Percentiles rank a stretch among this genome's conserved stretches.
These are phyloP conservation scores for Bradynema listronoti DNA, from an alignment of 1,140 invertebrate species.

Conservation along the genomic window DNA sequence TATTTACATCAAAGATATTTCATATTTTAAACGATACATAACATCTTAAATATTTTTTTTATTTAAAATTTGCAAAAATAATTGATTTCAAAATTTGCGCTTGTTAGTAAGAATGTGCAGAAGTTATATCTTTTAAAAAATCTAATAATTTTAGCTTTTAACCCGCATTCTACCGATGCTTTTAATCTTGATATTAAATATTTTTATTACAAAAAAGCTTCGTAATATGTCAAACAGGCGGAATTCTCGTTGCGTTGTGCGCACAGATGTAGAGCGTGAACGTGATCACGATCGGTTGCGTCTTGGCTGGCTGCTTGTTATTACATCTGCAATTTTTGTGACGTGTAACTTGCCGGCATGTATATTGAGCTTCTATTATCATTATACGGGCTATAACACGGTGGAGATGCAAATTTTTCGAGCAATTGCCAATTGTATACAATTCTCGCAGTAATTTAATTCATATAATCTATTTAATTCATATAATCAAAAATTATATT, in stretches of 20 bases:
- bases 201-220: conserved; percentile 41
- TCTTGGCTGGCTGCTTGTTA: conserved; percentile 44
- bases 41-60: no score
- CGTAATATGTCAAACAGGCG: conserved; percentile 32
- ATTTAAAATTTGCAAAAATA: no score
- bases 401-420: conserved; percentile 49
- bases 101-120: background rate
- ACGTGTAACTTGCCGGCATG: conserved; percentile 48
- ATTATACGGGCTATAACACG: conserved; percentile 17
- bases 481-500: no score
- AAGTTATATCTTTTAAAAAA: background rate
- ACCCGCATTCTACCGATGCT: conserved; percentile 48
- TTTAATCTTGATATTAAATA: conserved; percentile 43
- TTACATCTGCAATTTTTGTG: conserved; percentile 52
- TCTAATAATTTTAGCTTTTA: conserved; percentile 35
- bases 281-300: conserved; percentile 37
- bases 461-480: no score
- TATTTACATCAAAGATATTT: no score
- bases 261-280: conserved; percentile 4
- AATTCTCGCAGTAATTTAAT: conserved; percentile 48
- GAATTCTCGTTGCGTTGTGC: conserved; percentile 15
- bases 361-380: conserved; percentile 32
- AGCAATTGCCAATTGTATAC: conserved; percentile 49
- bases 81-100: no score
- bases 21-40: no score